A percentile compares a stretch with the other conserved stretches of the same genome.
phyloP scores from a whole-genome alignment of 2,113 vertebrate genomes.

The Synchiropus splendidus region DNA sequence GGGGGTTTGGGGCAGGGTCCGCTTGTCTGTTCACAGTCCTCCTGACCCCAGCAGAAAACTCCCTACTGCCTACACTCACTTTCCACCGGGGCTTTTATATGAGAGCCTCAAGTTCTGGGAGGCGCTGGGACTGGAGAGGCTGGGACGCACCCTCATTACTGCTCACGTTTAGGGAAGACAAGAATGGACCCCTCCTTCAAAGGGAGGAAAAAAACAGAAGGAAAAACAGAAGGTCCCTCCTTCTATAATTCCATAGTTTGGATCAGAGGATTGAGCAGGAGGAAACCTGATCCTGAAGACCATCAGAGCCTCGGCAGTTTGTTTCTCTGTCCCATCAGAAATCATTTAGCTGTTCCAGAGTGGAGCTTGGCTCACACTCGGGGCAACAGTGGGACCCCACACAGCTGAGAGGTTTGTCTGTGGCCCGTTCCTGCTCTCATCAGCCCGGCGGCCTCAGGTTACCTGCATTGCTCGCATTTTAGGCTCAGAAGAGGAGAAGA shows the following conservation, averaged over 20 bases:
- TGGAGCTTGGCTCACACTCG: too few species aligned
- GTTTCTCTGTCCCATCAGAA: not conserved
- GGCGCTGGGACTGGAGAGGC: slow-evolving; percentile 58
- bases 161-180: slow-evolving; percentile 68
- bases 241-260: slow-evolving; percentile 66
- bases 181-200: slow-evolving; percentile 56
- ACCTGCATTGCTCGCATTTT: too few species aligned
- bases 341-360: too few species aligned
- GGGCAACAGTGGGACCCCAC: too few species aligned
- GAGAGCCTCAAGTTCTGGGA: slow-evolving; percentile 62
- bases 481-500: too few species aligned
- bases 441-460: too few species aligned
- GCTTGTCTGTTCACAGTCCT: slow-evolving; percentile 63
- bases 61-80: slow-evolving; percentile 86
- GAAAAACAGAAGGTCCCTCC: slow-evolving; percentile 66
- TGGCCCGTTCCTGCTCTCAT: too few species aligned
- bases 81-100: slow-evolving; percentile 78
- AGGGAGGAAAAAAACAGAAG: slow-evolving; percentile 17
- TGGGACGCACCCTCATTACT: slow-evolving; percentile 59
- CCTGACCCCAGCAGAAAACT: slow-evolving; percentile 96
- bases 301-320: slow-evolving; percentile 25
- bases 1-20: slow-evolving; percentile 71
- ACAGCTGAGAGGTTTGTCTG: too few species aligned
- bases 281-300: slow-evolving; percentile 50
- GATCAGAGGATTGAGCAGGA: slow-evolving; percentile 19